Percentiles rank a stretch among this genome's conserved stretches.
Conservation (phyloP, 2,113 vertebrate genomes). For the Catagonus wagneri region DNA sequence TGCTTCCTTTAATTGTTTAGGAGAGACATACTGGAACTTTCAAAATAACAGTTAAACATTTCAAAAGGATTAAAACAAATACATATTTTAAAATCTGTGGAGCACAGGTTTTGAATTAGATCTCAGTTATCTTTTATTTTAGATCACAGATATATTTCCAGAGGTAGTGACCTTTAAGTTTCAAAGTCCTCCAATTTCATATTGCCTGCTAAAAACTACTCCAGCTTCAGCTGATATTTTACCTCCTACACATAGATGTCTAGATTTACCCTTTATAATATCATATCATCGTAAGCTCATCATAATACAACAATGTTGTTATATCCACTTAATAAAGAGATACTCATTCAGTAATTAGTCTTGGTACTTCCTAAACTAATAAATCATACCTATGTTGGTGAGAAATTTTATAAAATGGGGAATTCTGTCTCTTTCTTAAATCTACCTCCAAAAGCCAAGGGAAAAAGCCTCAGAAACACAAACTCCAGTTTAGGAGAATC, state of each 20-base stretch:
- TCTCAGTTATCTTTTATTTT: slow-evolving; percentile 48
- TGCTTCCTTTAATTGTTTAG: background rate
- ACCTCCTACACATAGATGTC: background rate
- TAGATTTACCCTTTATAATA: slow-evolving; percentile 28
- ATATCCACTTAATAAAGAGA: background rate
- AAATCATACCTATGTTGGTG: background rate
- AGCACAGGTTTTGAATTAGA: background rate
- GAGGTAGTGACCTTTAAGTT: background rate
- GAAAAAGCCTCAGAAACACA: background rate
- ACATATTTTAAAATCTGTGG: background rate
- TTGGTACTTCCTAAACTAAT: background rate
- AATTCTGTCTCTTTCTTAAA: background rate
- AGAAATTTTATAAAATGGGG: background rate
- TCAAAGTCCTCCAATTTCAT: slow-evolving; percentile 20
- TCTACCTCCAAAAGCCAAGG: background rate
- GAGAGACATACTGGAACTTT: background rate
- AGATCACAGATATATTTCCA: slow-evolving; percentile 22
- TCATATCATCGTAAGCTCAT: background rate
- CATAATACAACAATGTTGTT: background rate
- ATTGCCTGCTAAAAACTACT: background rate
- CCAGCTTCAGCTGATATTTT: background rate
- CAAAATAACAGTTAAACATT: background rate
- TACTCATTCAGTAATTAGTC: accelerated
- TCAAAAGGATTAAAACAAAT: slow-evolving; percentile 1
- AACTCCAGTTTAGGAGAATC: background rate